Conservation (phyloP, 2,113 vertebrate genomes). For the rat (Rattus norvegicus) region GRCr8 NC_086033.1:34938001-34938500, state of each 20-base stretch:
- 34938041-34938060: neutral
- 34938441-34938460: neutral
- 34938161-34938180: neutral
- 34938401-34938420: neutral
- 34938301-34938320: neutral
- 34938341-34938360: neutral
- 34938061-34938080: neutral
- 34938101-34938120: conserved; percentile 11
- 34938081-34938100: neutral
- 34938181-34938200: neutral
- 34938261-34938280: neutral
- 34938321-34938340: neutral
- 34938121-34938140: neutral
- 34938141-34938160: neutral
- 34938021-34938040: too few species aligned
- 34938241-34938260: neutral
- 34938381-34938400: neutral
- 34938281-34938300: neutral
- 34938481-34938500: too few species aligned
- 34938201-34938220: neutral
- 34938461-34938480: neutral
- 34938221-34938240: neutral
- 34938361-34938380: neutral
- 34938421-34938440: neutral
- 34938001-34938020: neutral